Percentiles rank a stretch among this genome's conserved stretches.
Evolutionary conservation across 2,797 vertebrate species (phyloP).

Genomic region (Megaceryle alcyon): DNA sequence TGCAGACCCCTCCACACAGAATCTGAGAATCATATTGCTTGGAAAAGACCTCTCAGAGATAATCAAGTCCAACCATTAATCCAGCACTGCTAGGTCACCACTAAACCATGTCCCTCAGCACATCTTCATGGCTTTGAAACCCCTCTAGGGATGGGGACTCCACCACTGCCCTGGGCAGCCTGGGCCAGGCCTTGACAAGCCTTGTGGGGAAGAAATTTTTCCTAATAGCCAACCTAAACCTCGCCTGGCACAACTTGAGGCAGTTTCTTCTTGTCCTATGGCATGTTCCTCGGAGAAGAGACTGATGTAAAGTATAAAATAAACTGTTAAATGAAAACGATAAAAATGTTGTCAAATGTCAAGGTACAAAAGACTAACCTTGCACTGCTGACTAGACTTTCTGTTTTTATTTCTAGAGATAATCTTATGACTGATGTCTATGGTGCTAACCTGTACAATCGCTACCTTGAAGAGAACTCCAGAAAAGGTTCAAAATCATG

Average conservation of each 20-base stretch:
- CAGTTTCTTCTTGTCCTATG: not conserved
- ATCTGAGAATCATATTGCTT: not conserved
- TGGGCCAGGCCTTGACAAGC: not conserved
- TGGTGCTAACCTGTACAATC: constrained; percentile 91
- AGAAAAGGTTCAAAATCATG: constrained; percentile 16
- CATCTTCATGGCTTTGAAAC: not conserved
- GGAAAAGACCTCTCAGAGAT: not conserved
- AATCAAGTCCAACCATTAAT: not conserved
- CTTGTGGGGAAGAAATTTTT: not conserved
- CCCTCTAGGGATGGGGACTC: not conserved
- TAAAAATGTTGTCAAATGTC: too few species aligned
- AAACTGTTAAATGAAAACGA: fast-evolving
- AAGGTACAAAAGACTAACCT: too few species aligned
- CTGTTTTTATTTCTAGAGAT: constrained; percentile 76
- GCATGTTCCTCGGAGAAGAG: not conserved
- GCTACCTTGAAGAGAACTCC: constrained; percentile 79
- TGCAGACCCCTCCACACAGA: not conserved
- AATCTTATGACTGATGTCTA: constrained; percentile 92
- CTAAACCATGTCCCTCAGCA: not conserved
- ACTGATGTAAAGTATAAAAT: fast-evolving
- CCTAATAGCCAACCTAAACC: not conserved
- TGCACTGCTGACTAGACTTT: not conserved
- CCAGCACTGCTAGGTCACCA: too few species aligned
- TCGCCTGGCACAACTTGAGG: not conserved
- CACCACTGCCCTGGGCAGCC: not conserved